Base-by-base conservation (phyloP, 2,113 vertebrate genomes). In the Eptatretus burgeri region DNA sequence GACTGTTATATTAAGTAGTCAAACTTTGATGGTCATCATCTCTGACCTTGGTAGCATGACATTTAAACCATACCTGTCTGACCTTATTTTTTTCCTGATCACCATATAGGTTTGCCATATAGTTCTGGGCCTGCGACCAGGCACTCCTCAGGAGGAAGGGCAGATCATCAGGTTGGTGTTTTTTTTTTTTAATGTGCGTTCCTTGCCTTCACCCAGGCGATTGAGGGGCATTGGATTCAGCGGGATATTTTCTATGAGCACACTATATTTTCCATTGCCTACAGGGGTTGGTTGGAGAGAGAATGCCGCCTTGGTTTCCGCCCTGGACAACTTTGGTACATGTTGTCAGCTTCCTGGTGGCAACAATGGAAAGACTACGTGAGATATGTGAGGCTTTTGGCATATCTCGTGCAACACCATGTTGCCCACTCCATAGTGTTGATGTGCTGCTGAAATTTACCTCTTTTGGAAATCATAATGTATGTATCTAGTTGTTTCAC, bases 281-380 rank as follows among this genome's bases (percentile, higher is more conserved):
- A 8, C 69, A 91, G 86, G 69, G 87, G 89, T 49, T 98, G 91
- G 91, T 69, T 98, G 66, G 91, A 95, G 74, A 79, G 89, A 66
- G 91, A 95, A 73, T 88, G 82, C 75, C 78, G 89, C 68, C 83
- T 93, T 67, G 91, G 91, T 27, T 80, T 98, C 13, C 85, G 88
- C 68, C 76, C 77, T 62, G 76, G 80, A 64, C 86, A 95, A 70
- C 94, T 84, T 73, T 98, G 91, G 89, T 95, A 91, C 72, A 82
- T 95, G 71, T 93, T 98, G 73, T 89, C 86, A n/a, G 83, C 84
- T 75, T 80, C 83, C 18, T 98, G 91, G 91, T 98, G 91, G 91
- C 83, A 91, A 62, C 82, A 89, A 67, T 98, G 91, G 91, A 95
- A 87, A 69, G 89, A 94, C 68, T 95, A 95, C 62, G 87, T 88